Evolutionary conservation across 2,797 vertebrate species (phyloP), one percentile per base, ranked within the genome.

Genomic region (Malurus splendens): DNA sequence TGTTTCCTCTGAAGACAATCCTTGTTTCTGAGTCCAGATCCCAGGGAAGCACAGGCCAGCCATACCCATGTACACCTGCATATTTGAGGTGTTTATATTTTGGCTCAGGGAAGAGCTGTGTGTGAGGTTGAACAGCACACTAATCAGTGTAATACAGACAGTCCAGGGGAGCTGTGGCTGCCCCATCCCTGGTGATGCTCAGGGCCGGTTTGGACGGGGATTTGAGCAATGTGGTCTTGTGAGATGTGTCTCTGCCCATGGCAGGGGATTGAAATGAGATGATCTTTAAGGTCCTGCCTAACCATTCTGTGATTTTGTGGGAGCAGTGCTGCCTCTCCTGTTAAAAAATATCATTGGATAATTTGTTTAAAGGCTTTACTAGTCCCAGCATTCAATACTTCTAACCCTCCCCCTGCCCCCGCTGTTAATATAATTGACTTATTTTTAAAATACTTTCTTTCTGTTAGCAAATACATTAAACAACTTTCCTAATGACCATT

Each of bases 41-140:
- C 30, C 41, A 33, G 24, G 2, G 7, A 39, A 19, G 28, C 23
- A 3, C 3, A 28, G 23, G 23, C 33, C 12, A 7, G 18, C 23
- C 38, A 3, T 6, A 14, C 12, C 18, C 8, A 3, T 0, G 2
- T 2, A 0, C 3, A 42, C n/a, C 47, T 71, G 8, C 22, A 0
- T 30, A 2, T 59, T 57, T 39, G 5, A 32, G 30, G 3, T 18
- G 20, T 11, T 68, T 36, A 7, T 10, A 2, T 44, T 67, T 24
- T 56, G 45, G 10, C 36, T 28, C 22, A 12, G 41, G 9, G 45
- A 39, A 32, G 24, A 75, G 36, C 23, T 33, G 6, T 2, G 44
- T 10, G 7, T 18, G 28, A 39, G n/a, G 32, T 30, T 10, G 18
- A 50, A 14, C 9, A 50, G 33, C 27, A 45, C 39, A 14, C 13